A percentile compares a stretch with the other conserved stretches of the same genome.
These are phyloP conservation scores for Rallus limicola DNA, from an alignment of 2,113 vertebrate genomes.

Conservation along the genomic window DNA sequence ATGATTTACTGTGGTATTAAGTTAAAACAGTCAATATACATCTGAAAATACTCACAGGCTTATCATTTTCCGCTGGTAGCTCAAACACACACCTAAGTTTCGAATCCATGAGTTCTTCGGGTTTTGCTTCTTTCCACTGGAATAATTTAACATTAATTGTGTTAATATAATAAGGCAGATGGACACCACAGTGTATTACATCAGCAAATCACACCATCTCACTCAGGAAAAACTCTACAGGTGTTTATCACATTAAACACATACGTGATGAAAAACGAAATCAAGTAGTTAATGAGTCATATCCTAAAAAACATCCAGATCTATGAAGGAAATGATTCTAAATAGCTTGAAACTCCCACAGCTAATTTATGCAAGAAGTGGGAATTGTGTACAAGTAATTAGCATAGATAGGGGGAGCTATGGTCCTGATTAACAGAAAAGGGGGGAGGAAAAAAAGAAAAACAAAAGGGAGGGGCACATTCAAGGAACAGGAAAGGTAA, in stretches of 20 bases:
- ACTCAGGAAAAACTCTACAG: slow-evolving; percentile 15
- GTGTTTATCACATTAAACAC: background rate
- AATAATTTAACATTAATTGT: slow-evolving; percentile 65
- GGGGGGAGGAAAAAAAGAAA: no score
- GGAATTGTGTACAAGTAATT: background rate
- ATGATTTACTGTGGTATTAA: background rate
- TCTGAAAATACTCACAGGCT: slow-evolving; percentile 85
- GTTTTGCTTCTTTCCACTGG: slow-evolving; percentile 99
- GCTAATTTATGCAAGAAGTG: background rate
- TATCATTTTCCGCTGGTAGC: slow-evolving; percentile 93
- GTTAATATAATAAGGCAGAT: slow-evolving; percentile 34
- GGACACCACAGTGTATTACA: slow-evolving; percentile 2
- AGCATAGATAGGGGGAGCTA: background rate
- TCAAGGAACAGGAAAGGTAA: background rate
- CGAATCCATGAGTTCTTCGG: slow-evolving; percentile 98
- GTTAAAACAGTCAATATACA: background rate
- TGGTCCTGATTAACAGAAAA: background rate
- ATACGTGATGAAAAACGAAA: background rate
- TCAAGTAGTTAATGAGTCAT: background rate
- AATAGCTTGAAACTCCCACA: background rate
- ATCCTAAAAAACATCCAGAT: background rate
- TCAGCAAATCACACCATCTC: slow-evolving; percentile 38
- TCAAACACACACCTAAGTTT: slow-evolving; percentile 99
- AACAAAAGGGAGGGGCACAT: background rate
- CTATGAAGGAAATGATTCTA: background rate